These are phyloP conservation scores for Melanotaenia parkinsoni DNA, from an alignment of 2,797 vertebrate species.

Conservation along the genomic window DNA sequence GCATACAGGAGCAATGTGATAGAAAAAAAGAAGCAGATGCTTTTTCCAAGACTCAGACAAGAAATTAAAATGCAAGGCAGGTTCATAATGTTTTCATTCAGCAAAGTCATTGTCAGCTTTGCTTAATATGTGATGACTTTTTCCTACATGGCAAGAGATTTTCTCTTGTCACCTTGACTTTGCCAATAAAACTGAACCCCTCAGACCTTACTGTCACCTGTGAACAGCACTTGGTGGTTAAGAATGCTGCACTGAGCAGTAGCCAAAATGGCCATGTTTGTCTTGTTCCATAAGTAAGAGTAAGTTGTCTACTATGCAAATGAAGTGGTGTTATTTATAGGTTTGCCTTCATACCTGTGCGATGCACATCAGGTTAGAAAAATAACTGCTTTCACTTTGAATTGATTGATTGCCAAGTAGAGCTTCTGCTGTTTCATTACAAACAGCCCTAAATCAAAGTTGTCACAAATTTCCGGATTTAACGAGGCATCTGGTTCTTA, in stretches of 20 bases:
- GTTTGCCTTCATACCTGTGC: conserved; percentile 74
- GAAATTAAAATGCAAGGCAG: not conserved
- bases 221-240: not conserved
- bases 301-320: conserved; percentile 57
- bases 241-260: not conserved
- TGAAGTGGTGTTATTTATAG: conserved; percentile 76
- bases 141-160: not conserved
- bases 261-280: conserved; percentile 19
- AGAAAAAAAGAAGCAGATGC: not conserved
- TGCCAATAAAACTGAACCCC: not conserved
- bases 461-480: conserved; percentile 83
- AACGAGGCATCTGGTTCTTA: conserved; percentile 69
- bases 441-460: conserved; percentile 85
- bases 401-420: conserved; percentile 82
- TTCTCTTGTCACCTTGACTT: not conserved
- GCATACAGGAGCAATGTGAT: not conserved
- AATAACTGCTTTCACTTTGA: conserved; percentile 82
- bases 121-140: not conserved
- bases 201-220: not conserved
- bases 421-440: conserved; percentile 85
- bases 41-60: not conserved
- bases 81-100: not conserved
- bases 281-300: conserved; percentile 44
- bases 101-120: not conserved
- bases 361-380: conserved; percentile 80